These are phyloP conservation scores for Nylanderia fulva DNA, from an alignment of 1,140 invertebrate species.

Conservation along the genomic window DNA sequence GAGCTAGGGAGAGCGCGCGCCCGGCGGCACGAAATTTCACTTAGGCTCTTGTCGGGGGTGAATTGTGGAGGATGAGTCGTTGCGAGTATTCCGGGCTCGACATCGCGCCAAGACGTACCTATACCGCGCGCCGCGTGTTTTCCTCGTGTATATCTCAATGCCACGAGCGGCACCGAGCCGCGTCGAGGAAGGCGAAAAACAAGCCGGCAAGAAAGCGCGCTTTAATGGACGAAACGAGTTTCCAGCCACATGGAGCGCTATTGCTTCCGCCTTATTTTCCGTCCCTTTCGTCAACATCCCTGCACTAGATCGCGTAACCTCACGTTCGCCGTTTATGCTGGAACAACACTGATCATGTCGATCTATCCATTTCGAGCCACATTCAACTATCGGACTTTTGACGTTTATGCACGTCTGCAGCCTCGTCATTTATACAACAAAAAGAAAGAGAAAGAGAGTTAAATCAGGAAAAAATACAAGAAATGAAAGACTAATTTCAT, in stretches of 20 bases:
- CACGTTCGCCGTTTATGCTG: slow-evolving; percentile 46
- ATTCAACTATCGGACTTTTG: slow-evolving; percentile 1
- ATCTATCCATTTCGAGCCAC: slow-evolving; percentile 14
- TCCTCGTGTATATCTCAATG: slow-evolving; percentile 69
- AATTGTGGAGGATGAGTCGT: slow-evolving; percentile 66
- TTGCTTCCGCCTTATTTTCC: slow-evolving; percentile 76
- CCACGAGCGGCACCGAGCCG: slow-evolving; percentile 48
- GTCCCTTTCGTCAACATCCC: slow-evolving; percentile 44
- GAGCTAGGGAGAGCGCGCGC: too few species aligned
- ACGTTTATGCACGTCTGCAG: slow-evolving; percentile 14
- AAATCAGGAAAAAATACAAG: slow-evolving; percentile 46
- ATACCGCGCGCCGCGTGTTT: slow-evolving; percentile 48
- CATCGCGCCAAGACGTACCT: slow-evolving; percentile 53
- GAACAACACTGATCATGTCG: slow-evolving; percentile 63
- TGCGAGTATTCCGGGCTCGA: slow-evolving; percentile 43
- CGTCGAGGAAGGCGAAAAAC: slow-evolving; percentile 66
- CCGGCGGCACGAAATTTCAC: slow-evolving; percentile 74
- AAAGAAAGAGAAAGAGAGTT: neutral
- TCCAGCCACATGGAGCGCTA: slow-evolving; percentile 75
- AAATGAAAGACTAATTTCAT: slow-evolving; percentile 56
- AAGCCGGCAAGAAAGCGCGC: slow-evolving; percentile 72
- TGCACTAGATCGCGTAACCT: neutral
- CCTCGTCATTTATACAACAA: neutral
- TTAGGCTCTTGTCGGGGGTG: slow-evolving; percentile 71
- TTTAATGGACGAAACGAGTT: slow-evolving; percentile 82